phyloP scores from a whole-genome alignment of 1,140 invertebrate species.

The Drosophila sp. region DNA sequence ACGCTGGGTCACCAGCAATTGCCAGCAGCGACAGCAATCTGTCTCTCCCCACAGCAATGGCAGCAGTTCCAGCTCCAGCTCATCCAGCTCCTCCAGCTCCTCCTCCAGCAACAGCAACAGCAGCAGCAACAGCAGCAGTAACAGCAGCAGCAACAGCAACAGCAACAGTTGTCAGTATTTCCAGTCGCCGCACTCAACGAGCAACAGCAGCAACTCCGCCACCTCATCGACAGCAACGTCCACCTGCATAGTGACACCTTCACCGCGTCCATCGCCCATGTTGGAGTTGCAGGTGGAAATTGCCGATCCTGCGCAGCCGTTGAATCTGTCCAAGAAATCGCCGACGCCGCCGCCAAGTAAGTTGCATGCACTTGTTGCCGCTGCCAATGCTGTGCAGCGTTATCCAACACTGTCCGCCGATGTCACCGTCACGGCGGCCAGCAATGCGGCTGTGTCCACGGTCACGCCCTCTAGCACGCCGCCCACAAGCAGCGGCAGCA shows the following conservation, averaged over 20 bases:
- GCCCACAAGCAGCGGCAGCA: conserved; percentile 56
- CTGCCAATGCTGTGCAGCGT: conserved; percentile 74
- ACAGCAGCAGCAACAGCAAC: conserved; percentile 38
- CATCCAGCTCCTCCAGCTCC: conserved; percentile 51
- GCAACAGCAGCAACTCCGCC: conserved; percentile 41
- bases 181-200: conserved; percentile 84
- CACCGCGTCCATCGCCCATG: conserved; percentile 85
- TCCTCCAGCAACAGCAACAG: conserved; percentile 48
- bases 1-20: conserved; percentile 84
- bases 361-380: conserved; percentile 70
- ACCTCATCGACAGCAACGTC: conserved; percentile 23
- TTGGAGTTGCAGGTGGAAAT: conserved; percentile 92
- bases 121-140: conserved; percentile 55
- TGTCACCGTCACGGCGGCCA: conserved; percentile 74
- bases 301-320: conserved; percentile 91
- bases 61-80: conserved; percentile 60
- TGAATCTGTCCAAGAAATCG: conserved; percentile 95
- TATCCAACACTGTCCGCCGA: conserved; percentile 78
- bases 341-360: conserved; percentile 90
- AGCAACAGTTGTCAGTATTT: conserved; percentile 84
- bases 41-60: conserved; percentile 69
- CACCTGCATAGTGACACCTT: conserved; percentile 36
- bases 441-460: conserved; percentile 22
- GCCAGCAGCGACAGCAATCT: conserved; percentile 83
- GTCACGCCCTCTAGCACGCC: conserved; percentile 59